A percentile compares a stretch with the other conserved stretches of the same genome.
Conservation (phyloP, 2,113 vertebrate genomes). For the Eulemur macaco region DNA sequence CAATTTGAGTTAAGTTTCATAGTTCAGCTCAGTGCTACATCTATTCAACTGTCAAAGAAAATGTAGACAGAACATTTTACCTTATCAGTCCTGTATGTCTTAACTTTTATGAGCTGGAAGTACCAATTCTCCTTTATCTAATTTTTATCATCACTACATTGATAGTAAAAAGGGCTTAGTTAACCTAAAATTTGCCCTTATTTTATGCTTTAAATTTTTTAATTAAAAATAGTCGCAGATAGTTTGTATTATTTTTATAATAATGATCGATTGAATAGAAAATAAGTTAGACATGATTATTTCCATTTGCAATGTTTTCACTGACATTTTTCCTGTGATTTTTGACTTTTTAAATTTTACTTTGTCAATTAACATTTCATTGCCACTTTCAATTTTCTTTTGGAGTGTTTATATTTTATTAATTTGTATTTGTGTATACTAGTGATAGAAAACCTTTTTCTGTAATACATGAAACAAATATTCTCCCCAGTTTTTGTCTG, state of each 20-base stretch:
- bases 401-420: neutral
- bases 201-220: neutral
- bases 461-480: neutral
- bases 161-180: slow-evolving; percentile 11
- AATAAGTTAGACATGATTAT: neutral
- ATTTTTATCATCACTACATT: slow-evolving; percentile 52
- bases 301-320: neutral
- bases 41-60: slow-evolving; percentile 3
- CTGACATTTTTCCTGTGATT: neutral
- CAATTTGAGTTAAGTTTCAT: neutral
- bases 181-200: slow-evolving; percentile 29
- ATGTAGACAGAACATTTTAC: neutral
- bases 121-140: slow-evolving; percentile 44
- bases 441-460: neutral
- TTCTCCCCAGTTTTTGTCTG: neutral
- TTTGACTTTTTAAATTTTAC: neutral
- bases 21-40: slow-evolving; percentile 2
- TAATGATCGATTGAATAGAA: neutral
- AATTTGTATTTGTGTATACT: neutral
- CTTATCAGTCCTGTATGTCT: slow-evolving; percentile 25
- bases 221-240: neutral
- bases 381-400: neutral
- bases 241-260: neutral
- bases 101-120: slow-evolving; percentile 35
- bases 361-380: neutral